These are phyloP conservation scores for Osmoderma eremita DNA, from an alignment of 2,888 invertebrate species.

Conservation along the genomic window DNA sequence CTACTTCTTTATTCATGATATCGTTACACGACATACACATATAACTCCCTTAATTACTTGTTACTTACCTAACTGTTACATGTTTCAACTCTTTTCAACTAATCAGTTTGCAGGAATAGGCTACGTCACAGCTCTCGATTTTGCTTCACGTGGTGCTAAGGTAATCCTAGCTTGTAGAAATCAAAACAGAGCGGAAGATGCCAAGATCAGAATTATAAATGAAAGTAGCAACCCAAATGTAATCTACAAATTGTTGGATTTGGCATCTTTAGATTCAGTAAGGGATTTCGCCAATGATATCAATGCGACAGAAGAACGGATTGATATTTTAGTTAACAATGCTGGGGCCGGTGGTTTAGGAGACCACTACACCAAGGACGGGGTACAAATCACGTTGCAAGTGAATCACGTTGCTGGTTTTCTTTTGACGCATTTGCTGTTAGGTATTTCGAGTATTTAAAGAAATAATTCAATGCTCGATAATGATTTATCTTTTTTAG, in stretches of 20 bases:
- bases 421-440: slow-evolving; percentile 73
- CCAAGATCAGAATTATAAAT: slow-evolving; percentile 17
- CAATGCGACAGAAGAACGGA: slow-evolving; percentile 64
- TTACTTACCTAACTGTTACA: not conserved
- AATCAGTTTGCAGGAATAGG: slow-evolving; percentile 9
- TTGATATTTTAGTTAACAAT: slow-evolving; percentile 74
- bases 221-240: slow-evolving; percentile 16
- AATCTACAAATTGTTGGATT: slow-evolving; percentile 63
- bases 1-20: no score
- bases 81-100: not conserved
- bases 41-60: no score
- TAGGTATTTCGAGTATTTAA: slow-evolving; percentile 46
- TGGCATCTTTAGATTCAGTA: slow-evolving; percentile 68
- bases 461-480: not conserved
- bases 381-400: slow-evolving; percentile 68
- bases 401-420: slow-evolving; percentile 54
- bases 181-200: slow-evolving; percentile 19
- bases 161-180: slow-evolving; percentile 29
- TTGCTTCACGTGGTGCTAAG: slow-evolving; percentile 21
- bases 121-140: slow-evolving; percentile 19
- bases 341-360: slow-evolving; percentile 68
- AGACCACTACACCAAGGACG: slow-evolving; percentile 68
- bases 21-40: no score
- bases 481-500: not conserved
- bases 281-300: slow-evolving; percentile 71